Conservation (phyloP, 2,888 invertebrate species). For the Macaria notata region DNA sequence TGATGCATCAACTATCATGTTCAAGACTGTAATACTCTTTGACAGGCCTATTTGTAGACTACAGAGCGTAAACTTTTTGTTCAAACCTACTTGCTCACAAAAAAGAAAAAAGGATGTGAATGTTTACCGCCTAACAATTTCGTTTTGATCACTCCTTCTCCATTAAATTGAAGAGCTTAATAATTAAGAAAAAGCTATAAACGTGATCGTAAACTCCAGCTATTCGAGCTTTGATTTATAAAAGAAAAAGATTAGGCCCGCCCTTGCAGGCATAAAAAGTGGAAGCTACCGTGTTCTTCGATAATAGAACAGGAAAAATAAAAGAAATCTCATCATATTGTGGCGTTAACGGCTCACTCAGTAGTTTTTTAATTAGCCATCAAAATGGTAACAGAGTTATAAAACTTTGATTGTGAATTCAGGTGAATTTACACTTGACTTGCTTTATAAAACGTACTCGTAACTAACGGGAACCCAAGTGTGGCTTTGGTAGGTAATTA, state of each 20-base stretch:
- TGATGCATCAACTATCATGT: slow-evolving; percentile 47
- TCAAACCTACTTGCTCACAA: no score
- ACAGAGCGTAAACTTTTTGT: slow-evolving; percentile 15
- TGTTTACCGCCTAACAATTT: no score
- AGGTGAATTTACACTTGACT: no score
- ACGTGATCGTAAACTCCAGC: slow-evolving; percentile 14
- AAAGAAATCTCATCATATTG: slow-evolving; percentile 57
- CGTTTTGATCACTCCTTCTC: no score
- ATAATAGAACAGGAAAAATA: slow-evolving; percentile 31
- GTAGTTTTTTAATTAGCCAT: slow-evolving; percentile 51
- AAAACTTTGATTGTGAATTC: no score
- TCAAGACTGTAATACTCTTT: slow-evolving; percentile 41
- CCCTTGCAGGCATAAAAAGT: slow-evolving; percentile 27
- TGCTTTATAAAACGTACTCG: no score
- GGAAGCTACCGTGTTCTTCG: slow-evolving; percentile 24
- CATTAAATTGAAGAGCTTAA: no score
- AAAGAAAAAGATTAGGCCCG: slow-evolving; percentile 21
- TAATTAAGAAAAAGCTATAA: slow-evolving; percentile 15
- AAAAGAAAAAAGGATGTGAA: neutral
- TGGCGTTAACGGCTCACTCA: slow-evolving; percentile 60
- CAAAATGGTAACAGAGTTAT: neutral
- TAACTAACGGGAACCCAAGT: no score
- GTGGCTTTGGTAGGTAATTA: no score
- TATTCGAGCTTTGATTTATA: slow-evolving; percentile 21
- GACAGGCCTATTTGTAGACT: slow-evolving; percentile 41